Evolutionary conservation across 2,113 vertebrate genomes (phyloP), one percentile per base, ranked within the genome.

Genomic region (Coturnix japonica): DNA sequence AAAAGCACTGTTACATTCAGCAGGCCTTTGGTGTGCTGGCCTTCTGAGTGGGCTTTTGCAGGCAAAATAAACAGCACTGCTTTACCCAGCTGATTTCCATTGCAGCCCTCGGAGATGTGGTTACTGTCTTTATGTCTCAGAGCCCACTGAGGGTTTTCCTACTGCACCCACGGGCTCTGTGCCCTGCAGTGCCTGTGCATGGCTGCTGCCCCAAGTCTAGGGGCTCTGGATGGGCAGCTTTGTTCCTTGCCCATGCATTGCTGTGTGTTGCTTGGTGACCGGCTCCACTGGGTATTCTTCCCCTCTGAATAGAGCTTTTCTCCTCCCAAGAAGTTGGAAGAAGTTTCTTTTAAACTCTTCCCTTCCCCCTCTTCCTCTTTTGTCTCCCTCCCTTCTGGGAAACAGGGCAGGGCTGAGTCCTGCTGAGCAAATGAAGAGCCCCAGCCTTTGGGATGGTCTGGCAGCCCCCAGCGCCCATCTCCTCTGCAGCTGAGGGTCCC

Each of bases 231-330:
- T 76, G 76, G 94, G 79, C 66, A 35, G 77, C 71, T 93, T 76
- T 92, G 84, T 86, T 89, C 67, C 90, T 61, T 56, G 44, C 59
- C 79, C 43, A 4, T 61, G 85, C 11, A 9, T 93, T 89, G 78
- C 94, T 95, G 89, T 0, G 37, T 71, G 96, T 97, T 97, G 96
- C 96, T 93, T 96, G 86, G 96, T 96, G 95, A 97, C 96, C 73
- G 3, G 79, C 86, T 91, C 90, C 53, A 6, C 73, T 4, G 80
- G 83, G 63, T 79, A 95, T 96, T 97, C 93, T 95, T 89, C 89
- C 87, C 90, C 66, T 72, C 85, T 97, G 94, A 96, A 97, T 96
- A 64, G 95, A 49, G 88, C 87, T 93, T 95, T 96, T 96, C 91
- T 95, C 81, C 87, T 73, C 77, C 65, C 1, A 0, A 93, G 54